These are phyloP conservation scores for Hydrotaea cyrtoneurina DNA, from an alignment of 2,888 invertebrate species.

Conservation along the genomic window DNA sequence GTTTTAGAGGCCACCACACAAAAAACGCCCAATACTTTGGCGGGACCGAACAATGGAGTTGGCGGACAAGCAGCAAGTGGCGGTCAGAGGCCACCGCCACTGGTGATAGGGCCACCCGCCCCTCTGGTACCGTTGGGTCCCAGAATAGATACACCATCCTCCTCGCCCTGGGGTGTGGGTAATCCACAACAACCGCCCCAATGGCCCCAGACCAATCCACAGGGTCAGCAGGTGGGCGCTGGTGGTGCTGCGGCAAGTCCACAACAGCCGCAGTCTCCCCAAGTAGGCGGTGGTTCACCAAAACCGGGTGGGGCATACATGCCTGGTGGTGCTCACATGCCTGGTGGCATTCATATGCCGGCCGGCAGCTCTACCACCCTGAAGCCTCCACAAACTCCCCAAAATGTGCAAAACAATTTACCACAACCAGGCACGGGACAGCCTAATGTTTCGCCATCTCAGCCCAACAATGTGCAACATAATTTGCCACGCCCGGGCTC, in stretches of 20 bases:
- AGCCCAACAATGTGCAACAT: background rate
- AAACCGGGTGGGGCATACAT: conserved; percentile 18
- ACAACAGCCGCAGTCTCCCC: background rate
- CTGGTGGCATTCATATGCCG: background rate
- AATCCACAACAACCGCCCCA: conserved; percentile 70
- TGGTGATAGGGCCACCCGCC: conserved; percentile 74
- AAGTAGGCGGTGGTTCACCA: conserved; percentile 1
- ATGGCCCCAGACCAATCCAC: conserved; percentile 69
- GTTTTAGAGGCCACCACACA: conserved; percentile 60
- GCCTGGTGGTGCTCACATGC: conserved; percentile 39
- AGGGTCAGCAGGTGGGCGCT: background rate
- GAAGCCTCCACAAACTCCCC: conserved; percentile 41
- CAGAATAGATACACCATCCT: conserved; percentile 76
- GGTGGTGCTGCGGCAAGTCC: conserved; percentile 11
- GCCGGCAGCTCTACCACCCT: conserved; percentile 6
- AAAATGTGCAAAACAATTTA: conserved; percentile 46
- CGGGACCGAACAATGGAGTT: conserved; percentile 30
- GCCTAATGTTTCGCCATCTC: conserved; percentile 5
- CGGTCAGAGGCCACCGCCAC: conserved; percentile 72
- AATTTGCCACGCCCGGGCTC: conserved; percentile 53
- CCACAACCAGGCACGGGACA: background rate
- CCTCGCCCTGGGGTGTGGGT: conserved; percentile 73
- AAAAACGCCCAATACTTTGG: conserved; percentile 15
- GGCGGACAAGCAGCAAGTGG: background rate
- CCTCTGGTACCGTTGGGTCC: conserved; percentile 77